A percentile compares a stretch with the other conserved stretches of the same genome.
Evolutionary conservation across 2,797 vertebrate genomes (phyloP).

Genomic region (Urocyon cinereoargenteus): DNA sequence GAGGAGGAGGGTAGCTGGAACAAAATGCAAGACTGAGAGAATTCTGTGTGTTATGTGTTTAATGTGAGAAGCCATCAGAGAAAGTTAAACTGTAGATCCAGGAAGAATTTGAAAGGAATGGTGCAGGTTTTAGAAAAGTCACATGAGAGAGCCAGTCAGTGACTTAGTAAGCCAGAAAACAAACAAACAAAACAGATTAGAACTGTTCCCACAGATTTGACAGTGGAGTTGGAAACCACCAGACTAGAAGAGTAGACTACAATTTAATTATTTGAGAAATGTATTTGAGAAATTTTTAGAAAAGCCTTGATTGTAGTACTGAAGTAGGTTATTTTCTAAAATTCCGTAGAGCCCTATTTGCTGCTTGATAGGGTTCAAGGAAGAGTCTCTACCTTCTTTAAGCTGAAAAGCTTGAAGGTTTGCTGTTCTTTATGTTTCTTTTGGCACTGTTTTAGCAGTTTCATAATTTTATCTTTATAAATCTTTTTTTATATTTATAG

Average conservation of each 20-base stretch:
- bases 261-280: background rate
- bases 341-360: background rate
- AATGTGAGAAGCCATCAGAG: background rate
- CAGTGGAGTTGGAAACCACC: background rate
- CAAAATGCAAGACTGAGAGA: background rate
- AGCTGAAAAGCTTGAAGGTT: background rate
- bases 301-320: background rate
- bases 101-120: constrained; percentile 37
- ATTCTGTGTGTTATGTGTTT: background rate
- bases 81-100: background rate
- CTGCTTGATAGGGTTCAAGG: background rate
- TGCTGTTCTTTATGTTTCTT: background rate
- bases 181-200: background rate
- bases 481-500: constrained; percentile 38
- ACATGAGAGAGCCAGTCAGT: background rate
- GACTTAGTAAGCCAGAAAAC: background rate
- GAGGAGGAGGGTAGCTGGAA: background rate
- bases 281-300: constrained; percentile 22
- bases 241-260: background rate
- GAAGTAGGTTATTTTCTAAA: background rate
- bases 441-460: background rate
- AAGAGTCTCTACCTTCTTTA: background rate
- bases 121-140: background rate
- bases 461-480: background rate
- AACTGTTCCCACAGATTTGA: background rate